A percentile compares a stretch with the other conserved stretches of the same genome.
These are phyloP conservation scores for Eleutherodactylus coqui DNA, from an alignment of 2,797 vertebrate species.

Conservation along the genomic window DNA sequence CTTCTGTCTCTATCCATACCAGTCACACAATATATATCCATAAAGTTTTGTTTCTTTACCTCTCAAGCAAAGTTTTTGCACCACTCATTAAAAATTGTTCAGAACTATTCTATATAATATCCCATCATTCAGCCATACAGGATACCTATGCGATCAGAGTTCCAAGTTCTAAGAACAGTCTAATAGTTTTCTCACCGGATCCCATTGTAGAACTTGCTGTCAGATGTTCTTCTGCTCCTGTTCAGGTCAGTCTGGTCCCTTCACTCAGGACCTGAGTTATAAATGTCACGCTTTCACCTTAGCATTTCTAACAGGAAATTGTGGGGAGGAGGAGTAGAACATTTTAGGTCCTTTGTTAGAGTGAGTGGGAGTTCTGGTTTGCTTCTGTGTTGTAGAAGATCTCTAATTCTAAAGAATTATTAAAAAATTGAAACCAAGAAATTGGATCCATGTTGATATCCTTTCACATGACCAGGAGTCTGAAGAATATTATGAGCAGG, in stretches of 20 bases:
- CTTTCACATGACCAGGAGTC: not conserved
- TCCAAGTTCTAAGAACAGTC: not conserved
- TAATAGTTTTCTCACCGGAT: conserved; percentile 15
- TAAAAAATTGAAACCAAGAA: not conserved
- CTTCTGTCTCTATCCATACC: not conserved
- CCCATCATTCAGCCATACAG: not conserved
- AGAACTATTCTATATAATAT: not conserved
- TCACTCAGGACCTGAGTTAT: conserved; percentile 26
- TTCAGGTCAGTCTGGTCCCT: not conserved
- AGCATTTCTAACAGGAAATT: conserved; percentile 43
- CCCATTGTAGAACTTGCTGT: not conserved
- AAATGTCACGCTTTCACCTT: conserved; percentile 31
- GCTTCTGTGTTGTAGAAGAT: not conserved
- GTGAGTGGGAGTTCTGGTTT: conserved; percentile 8
- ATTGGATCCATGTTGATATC: not conserved
- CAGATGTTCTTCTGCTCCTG: not conserved
- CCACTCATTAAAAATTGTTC: not conserved
- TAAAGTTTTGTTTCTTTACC: not conserved
- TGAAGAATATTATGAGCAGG: not conserved
- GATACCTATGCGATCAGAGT: not conserved
- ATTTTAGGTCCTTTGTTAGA: not conserved
- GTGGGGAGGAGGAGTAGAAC: conserved; percentile 30
- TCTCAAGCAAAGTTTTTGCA: not conserved
- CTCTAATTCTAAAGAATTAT: not conserved
- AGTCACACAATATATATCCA: not conserved